Percentiles rank a stretch among this genome's conserved stretches.
These are phyloP conservation scores for Staurois parvus DNA, from an alignment of 2,797 vertebrate genomes.

Conservation along the genomic window DNA sequence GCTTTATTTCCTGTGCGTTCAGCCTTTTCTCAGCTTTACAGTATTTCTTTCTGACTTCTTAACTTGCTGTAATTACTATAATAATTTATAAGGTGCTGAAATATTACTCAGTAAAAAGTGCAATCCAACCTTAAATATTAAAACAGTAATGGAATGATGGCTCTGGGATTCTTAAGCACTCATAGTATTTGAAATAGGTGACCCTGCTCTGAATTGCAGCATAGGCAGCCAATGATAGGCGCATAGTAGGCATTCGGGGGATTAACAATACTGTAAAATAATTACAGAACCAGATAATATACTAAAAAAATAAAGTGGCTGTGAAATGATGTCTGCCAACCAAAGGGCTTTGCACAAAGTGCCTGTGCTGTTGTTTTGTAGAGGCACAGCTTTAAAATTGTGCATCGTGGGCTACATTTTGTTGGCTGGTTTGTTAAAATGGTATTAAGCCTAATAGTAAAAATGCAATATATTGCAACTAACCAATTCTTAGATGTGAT, in stretches of 20 bases:
- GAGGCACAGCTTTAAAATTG: background rate
- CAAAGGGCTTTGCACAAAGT: background rate
- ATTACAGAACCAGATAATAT: too few relatives aligned
- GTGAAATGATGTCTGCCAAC: slow-evolving; percentile 11
- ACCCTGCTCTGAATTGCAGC: slow-evolving; percentile 16
- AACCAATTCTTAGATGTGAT: too few relatives aligned
- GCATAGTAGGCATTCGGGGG: too few relatives aligned
- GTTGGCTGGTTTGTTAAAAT: too few relatives aligned
- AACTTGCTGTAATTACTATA: slow-evolving; percentile 39
- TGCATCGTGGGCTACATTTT: too few relatives aligned
- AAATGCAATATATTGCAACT: too few relatives aligned
- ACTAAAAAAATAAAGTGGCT: too few relatives aligned
- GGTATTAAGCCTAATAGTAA: too few relatives aligned
- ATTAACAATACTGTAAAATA: too few relatives aligned
- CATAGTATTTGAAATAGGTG: slow-evolving; percentile 7
- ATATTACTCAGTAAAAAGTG: slow-evolving; percentile 7
- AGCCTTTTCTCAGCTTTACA: background rate
- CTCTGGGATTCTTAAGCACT: background rate
- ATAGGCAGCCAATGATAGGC: background rate
- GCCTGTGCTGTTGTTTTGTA: background rate
- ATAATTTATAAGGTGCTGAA: slow-evolving; percentile 29
- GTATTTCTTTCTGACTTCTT: slow-evolving; percentile 23
- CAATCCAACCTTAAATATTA: slow-evolving; percentile 35
- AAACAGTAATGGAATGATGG: slow-evolving; percentile 25
- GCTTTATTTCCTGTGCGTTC: slow-evolving; percentile 29